phyloP scores from a whole-genome alignment of 2,888 invertebrate species.

The Gymnoscelis rufifasciata region DNA sequence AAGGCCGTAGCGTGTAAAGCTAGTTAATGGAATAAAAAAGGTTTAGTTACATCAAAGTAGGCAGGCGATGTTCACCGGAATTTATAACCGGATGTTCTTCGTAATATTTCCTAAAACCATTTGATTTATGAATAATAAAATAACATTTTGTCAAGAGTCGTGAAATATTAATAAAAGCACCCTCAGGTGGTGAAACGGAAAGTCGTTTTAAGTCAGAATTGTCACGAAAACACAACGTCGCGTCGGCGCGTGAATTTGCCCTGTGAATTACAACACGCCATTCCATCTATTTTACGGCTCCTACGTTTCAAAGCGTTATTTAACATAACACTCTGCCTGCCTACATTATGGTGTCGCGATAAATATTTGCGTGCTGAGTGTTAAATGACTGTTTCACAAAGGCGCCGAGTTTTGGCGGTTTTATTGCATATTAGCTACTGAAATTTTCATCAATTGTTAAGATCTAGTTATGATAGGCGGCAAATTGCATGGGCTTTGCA shows the following conservation, averaged over 20 bases:
- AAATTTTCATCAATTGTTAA: slow-evolving; percentile 5
- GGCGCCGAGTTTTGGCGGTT: slow-evolving; percentile 14
- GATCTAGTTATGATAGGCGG: no score
- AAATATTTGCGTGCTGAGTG: slow-evolving; percentile 43
- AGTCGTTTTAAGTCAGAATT: slow-evolving; percentile 35
- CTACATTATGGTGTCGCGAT: slow-evolving; percentile 48
- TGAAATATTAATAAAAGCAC: slow-evolving; percentile 28
- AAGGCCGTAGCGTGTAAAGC: no score
- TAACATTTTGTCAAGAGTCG: slow-evolving; percentile 11
- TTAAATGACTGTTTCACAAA: slow-evolving; percentile 31
- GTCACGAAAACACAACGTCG: slow-evolving; percentile 36
- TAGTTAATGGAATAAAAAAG: no score
- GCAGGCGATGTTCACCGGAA: no score
- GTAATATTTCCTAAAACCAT: no score
- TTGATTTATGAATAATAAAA: background rate
- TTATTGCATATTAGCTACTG: slow-evolving; percentile 8
- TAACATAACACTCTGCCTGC: slow-evolving; percentile 59
- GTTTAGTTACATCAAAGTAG: no score
- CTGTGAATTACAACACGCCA: slow-evolving; percentile 58
- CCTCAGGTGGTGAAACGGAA: slow-evolving; percentile 27
- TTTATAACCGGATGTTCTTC: background rate
- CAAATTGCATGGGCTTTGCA: no score
- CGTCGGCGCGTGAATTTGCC: slow-evolving; percentile 21
- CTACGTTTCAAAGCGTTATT: slow-evolving; percentile 47
- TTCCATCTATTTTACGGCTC: slow-evolving; percentile 37